These are phyloP conservation scores for Pseudopodoces humilis DNA, from an alignment of 2,113 vertebrate species.

Conservation along the genomic window DNA sequence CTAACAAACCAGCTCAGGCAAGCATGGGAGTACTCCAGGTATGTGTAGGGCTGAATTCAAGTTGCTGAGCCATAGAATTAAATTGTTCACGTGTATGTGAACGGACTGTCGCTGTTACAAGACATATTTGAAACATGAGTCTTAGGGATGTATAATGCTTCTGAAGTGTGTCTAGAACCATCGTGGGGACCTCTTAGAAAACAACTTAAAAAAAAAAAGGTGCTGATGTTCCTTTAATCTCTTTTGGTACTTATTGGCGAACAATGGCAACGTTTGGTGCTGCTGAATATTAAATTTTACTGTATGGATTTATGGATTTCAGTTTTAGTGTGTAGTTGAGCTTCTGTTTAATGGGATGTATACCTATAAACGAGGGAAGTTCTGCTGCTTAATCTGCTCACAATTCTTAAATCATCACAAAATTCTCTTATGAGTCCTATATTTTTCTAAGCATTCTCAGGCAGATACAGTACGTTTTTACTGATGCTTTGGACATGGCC, in stretches of 20 bases:
- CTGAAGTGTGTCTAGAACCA: neutral
- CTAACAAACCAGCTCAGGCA: neutral
- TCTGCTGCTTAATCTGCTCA: conserved; percentile 6
- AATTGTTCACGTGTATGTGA: neutral
- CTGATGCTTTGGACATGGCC: neutral
- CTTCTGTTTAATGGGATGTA: conserved; percentile 14
- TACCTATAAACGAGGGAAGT: conserved; percentile 28
- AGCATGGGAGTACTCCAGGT: neutral
- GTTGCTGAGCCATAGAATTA: neutral
- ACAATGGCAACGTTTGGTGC: neutral
- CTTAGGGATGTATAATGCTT: neutral
- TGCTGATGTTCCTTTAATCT: neutral
- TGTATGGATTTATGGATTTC: conserved; percentile 34
- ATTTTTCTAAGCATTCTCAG: conserved; percentile 6
- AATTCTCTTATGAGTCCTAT: neutral
- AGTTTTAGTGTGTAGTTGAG: conserved; percentile 22
- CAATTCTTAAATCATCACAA: neutral
- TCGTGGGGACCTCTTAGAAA: neutral
- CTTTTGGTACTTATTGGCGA: neutral
- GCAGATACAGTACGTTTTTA: neutral
- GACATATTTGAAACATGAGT: neutral
- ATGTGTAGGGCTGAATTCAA: neutral
- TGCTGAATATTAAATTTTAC: conserved; percentile 20
- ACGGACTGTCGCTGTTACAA: neutral
- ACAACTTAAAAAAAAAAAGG: neutral